Evolutionary conservation across 2,888 invertebrate genomes (phyloP), one percentile per base, ranked within the genome.

Genomic region (Polymixis flavicincta): DNA sequence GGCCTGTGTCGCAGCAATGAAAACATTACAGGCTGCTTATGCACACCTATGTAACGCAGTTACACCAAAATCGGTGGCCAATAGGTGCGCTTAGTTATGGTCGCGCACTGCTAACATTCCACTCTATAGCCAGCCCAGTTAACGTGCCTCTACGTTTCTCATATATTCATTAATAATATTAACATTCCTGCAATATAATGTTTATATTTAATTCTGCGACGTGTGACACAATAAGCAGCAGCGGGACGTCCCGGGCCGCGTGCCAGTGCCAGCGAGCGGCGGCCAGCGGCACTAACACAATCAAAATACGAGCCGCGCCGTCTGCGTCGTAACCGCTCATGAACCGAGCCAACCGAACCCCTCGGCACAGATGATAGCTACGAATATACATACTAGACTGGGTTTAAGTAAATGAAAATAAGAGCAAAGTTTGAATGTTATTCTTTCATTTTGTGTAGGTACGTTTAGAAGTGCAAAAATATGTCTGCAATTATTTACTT

Each of bases 271-370:
- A 28, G 32, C 45, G 32, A 25, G 22, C 3, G 25, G 13, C 25
- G 50, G 19, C 48, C 1, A 25, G 45, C n/a, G 45, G 9, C 69
- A 69, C 37, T 76, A 61, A 69, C 68, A 72, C 71, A 52, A 76
- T 71, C 71, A 82, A 65, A 76, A 76, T 76, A 80, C 67, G 82
- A 76, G 52, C 37, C n/a, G 8, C 45, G 19, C 71, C 57, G 22
- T 22, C 73, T 25, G 66, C 54, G 19, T 52, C n/a, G 13, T 76
- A 13, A n/a, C 50, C 59, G 37, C 52, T 14, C 59, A n/a, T 14
- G 69, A 52, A 1, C 74, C 17, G n/a, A 59, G 61, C 45, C 22
- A 28, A 45, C 65, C 61, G 28, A 55, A 28, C 22, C 37, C 19
- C 14, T 9, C 48, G 22, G 37, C 7, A 54, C 74, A n/a, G 11